Conservation (phyloP, 92 coral and sea anemone species). For the Meandrina meandrites region DNA sequence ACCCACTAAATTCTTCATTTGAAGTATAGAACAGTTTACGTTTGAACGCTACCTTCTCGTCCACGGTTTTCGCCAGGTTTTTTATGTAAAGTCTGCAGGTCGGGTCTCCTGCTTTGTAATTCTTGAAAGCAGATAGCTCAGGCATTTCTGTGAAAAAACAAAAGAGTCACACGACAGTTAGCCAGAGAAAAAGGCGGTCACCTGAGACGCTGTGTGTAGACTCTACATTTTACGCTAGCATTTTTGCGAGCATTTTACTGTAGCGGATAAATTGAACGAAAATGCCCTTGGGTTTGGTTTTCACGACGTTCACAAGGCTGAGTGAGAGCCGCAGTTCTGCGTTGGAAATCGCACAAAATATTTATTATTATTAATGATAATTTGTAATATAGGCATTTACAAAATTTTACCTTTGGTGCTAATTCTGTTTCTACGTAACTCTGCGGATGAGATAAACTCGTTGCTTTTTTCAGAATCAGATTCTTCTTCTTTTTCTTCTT, state of each 20-base stretch:
- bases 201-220: too few species aligned
- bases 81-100: slow-evolving; percentile 92
- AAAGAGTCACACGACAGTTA: neutral
- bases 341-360: too few species aligned
- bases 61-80: slow-evolving; percentile 90
- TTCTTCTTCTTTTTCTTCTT: slow-evolving; percentile 54
- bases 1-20: too few species aligned
- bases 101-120: slow-evolving; percentile 83
- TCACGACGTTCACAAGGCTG: too few species aligned
- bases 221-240: too few species aligned
- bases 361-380: too few species aligned
- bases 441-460: slow-evolving; percentile 78
- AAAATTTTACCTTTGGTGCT: slow-evolving; percentile 72
- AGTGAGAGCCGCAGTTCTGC: too few species aligned
- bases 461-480: slow-evolving; percentile 50
- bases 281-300: too few species aligned
- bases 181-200: neutral
- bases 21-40: neutral
- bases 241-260: too few species aligned
- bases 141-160: slow-evolving; percentile 66
- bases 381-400: too few species aligned
- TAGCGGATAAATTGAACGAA: too few species aligned
- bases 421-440: slow-evolving; percentile 76
- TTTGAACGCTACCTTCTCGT: slow-evolving; percentile 76
- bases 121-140: slow-evolving; percentile 85